A percentile compares a stretch with the other conserved stretches of the same genome.
These are phyloP conservation scores for Anorthoa munda DNA, from an alignment of 2,888 invertebrate species.

Conservation along the genomic window DNA sequence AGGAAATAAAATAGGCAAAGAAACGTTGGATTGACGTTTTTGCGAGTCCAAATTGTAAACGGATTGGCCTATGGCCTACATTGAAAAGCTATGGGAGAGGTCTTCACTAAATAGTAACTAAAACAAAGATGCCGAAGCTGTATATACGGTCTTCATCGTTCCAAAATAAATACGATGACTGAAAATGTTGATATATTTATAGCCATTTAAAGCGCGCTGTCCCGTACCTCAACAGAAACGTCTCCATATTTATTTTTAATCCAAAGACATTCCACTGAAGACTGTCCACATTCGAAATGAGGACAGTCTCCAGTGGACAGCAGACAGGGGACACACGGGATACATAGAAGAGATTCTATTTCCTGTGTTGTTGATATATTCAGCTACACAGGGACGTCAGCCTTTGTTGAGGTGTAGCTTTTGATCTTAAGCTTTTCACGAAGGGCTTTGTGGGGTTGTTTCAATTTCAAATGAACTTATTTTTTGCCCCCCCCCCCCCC, in stretches of 20 bases:
- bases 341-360: slow-evolving; percentile 37
- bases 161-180: background rate
- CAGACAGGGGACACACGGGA: slow-evolving; percentile 12
- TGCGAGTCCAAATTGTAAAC: too few species aligned
- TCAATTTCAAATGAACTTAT: background rate
- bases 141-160: background rate
- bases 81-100: too few species aligned
- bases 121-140: too few species aligned
- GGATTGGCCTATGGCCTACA: too few species aligned
- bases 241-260: slow-evolving; percentile 11
- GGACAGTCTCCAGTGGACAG: slow-evolving; percentile 4
- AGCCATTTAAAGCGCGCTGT: background rate
- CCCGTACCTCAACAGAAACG: too few species aligned
- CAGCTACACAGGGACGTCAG: slow-evolving; percentile 29
- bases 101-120: too few species aligned
- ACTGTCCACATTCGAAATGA: background rate
- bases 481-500: too few species aligned
- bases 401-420: slow-evolving; percentile 39
- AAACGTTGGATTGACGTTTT: too few species aligned
- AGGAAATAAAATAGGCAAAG: too few species aligned
- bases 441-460: background rate
- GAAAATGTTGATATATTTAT: background rate
- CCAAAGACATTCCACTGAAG: background rate
- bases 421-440: slow-evolving; percentile 37
- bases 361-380: slow-evolving; percentile 46